These are phyloP conservation scores for Diplolepis rosae DNA, from an alignment of 2,888 invertebrate species.

Conservation along the genomic window DNA sequence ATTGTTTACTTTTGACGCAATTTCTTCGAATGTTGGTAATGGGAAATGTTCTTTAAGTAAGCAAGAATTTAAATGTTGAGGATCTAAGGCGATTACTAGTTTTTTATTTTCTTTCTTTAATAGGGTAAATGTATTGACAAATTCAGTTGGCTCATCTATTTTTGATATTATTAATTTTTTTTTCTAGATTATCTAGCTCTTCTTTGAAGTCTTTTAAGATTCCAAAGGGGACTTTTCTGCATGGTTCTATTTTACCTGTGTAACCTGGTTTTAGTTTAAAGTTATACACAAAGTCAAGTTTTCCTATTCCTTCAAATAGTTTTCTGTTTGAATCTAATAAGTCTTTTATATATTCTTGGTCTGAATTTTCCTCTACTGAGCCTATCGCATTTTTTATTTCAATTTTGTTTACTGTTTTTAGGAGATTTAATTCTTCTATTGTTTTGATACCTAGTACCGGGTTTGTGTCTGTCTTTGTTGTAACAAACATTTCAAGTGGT, in stretches of 20 bases:
- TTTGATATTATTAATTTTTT: too few relatives aligned
- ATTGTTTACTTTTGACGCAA: slow-evolving; percentile 51
- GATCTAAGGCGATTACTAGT: slow-evolving; percentile 61
- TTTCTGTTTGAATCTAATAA: not conserved
- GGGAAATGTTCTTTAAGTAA: slow-evolving; percentile 52
- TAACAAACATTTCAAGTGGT: not conserved
- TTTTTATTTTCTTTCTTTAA: slow-evolving; percentile 45
- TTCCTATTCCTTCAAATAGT: slow-evolving; percentile 41
- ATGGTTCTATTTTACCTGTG: slow-evolving; percentile 25
- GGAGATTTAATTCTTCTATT: slow-evolving; percentile 33
- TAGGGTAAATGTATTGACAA: slow-evolving; percentile 43
- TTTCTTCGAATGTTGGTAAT: slow-evolving; percentile 59
- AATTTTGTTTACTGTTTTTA: not conserved
- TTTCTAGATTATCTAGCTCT: slow-evolving; percentile 36
- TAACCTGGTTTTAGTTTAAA: slow-evolving; percentile 37
- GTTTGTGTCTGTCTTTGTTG: not conserved
- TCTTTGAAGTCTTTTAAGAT: slow-evolving; percentile 10
- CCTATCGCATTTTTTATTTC: not conserved
- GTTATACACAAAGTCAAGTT: slow-evolving; percentile 36
- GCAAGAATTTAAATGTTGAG: slow-evolving; percentile 55
- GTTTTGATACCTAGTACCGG: slow-evolving; percentile 16
- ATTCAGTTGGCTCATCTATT: slow-evolving; percentile 45
- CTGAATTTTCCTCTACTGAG: slow-evolving; percentile 11
- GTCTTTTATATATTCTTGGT: not conserved
- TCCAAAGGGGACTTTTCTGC: slow-evolving; percentile 28